A percentile compares a stretch with the other conserved stretches of the same genome.
Evolutionary conservation across 2,797 vertebrate genomes (phyloP).

Genomic region (Acrossocheilus wenchowensis): DNA sequence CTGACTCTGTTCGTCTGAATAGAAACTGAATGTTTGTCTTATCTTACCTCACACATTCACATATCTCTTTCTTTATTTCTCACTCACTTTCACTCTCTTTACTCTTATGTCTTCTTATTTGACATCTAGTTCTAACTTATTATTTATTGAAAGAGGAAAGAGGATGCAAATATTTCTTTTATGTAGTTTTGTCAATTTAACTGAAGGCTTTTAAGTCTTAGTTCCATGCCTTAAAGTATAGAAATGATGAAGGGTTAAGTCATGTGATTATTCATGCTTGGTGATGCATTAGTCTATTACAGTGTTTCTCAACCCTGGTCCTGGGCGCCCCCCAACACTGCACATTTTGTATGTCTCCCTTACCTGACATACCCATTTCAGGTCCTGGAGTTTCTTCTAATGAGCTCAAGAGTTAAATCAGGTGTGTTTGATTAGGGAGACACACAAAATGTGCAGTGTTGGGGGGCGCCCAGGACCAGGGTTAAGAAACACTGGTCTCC

Average conservation of each 20-base stretch:
- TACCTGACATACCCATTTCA: too few relatives aligned
- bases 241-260: not conserved
- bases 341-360: too few relatives aligned
- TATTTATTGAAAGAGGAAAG: constrained; percentile 14
- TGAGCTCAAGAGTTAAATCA: too few relatives aligned
- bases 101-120: not conserved
- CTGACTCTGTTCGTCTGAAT: constrained; percentile 70
- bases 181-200: not conserved
- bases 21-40: constrained; percentile 54
- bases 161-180: not conserved
- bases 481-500: too few relatives aligned
- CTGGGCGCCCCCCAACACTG: too few relatives aligned
- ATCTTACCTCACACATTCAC: constrained; percentile 45
- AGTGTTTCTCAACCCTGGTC: too few relatives aligned
- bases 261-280: not conserved
- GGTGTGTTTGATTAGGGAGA: too few relatives aligned
- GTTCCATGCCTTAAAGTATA: not conserved
- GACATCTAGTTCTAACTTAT: not conserved
- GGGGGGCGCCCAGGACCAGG: too few relatives aligned
- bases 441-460: too few relatives aligned
- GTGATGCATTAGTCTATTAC: not conserved
- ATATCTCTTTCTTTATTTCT: not conserved
- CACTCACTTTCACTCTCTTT: not conserved
- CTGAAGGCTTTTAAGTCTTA: not conserved
- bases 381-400: too few relatives aligned